phyloP scores from a whole-genome alignment of 2,113 vertebrate genomes.

The Polypterus bichir region DNA sequence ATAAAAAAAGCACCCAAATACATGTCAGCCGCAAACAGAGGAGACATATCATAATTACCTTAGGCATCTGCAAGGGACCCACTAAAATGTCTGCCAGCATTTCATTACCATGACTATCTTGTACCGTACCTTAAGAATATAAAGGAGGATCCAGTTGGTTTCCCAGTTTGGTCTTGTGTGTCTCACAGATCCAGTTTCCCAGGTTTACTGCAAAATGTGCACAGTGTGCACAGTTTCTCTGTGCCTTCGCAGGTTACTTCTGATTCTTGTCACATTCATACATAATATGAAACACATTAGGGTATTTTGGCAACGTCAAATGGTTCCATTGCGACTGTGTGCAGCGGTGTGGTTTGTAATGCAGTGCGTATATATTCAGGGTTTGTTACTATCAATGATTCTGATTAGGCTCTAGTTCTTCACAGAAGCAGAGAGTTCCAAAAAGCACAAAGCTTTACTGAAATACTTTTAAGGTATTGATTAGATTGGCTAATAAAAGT shows the following conservation, averaged over 20 bases:
- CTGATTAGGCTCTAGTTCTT: no score
- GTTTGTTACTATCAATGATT: no score
- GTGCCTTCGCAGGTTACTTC: not conserved
- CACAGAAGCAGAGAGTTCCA: no score
- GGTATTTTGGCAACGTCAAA: not conserved
- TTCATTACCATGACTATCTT: no score
- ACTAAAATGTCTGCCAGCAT: not conserved
- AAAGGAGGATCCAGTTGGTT: not conserved
- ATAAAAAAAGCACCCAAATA: no score
- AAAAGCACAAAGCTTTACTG: no score
- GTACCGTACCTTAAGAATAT: no score
- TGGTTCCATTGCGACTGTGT: not conserved
- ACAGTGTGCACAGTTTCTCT: not conserved
- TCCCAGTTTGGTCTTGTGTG: not conserved
- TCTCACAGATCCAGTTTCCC: not conserved
- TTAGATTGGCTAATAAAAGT: no score
- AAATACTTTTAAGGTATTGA: no score
- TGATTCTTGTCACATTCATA: not conserved
- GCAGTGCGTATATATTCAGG: not conserved
- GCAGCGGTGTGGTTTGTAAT: no score
- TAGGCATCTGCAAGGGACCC: not conserved
- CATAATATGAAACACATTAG: not conserved
- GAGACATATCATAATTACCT: not conserved
- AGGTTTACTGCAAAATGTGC: not conserved
- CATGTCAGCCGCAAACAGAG: no score